These are phyloP conservation scores for Lepidochrysops patricia DNA, from an alignment of 2,888 invertebrate genomes.

Conservation along the genomic window DNA sequence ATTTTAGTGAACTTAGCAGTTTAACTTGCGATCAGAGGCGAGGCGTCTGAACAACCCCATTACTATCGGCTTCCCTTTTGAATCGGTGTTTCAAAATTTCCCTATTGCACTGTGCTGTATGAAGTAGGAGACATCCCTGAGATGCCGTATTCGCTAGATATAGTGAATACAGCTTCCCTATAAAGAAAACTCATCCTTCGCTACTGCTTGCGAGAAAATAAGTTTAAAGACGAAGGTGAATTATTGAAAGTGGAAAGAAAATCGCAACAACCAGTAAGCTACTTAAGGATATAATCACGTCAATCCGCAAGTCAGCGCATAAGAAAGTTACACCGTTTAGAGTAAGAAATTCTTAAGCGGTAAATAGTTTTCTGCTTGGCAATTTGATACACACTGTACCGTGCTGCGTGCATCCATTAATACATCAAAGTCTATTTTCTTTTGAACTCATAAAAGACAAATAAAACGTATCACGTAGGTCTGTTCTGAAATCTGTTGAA, in stretches of 20 bases:
- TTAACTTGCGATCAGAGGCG: no score
- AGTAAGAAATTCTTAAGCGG: background rate
- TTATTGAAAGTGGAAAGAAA: background rate
- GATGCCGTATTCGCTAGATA: no score
- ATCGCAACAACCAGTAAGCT: background rate
- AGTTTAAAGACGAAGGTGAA: background rate
- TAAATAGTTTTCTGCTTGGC: background rate
- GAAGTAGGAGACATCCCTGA: no score
- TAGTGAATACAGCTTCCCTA: no score
- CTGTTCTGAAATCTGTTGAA: background rate
- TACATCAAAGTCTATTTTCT: background rate
- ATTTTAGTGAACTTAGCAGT: no score
- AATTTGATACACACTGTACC: background rate
- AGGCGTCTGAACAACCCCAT: no score
- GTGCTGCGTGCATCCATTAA: background rate
- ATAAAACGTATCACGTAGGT: no score
- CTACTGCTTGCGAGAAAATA: no score
- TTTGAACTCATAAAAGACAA: background rate
- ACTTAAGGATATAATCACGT: background rate
- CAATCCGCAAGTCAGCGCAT: background rate
- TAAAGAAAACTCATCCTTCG: no score
- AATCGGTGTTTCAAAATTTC: no score
- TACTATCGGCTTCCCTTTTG: no score
- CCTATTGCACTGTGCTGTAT: no score
- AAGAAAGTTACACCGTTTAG: background rate